These are phyloP conservation scores for Harpagoxenus sublaevis DNA, from an alignment of 2,888 invertebrate species.

Conservation along the genomic window DNA sequence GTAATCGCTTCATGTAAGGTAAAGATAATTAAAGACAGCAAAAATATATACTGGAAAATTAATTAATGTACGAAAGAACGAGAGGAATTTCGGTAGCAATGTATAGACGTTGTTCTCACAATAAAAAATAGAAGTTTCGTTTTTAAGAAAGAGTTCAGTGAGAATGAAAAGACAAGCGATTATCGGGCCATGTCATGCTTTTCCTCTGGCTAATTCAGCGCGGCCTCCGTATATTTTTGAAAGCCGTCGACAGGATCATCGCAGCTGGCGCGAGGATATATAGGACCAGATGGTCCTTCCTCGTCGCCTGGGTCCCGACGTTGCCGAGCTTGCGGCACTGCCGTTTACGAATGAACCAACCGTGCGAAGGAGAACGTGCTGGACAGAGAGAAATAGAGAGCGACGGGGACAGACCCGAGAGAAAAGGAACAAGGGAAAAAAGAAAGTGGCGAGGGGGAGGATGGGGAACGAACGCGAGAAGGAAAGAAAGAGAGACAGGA, in stretches of 20 bases:
- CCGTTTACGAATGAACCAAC: slow-evolving; percentile 46
- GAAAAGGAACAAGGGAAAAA: slow-evolving; percentile 51
- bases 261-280: slow-evolving; percentile 75
- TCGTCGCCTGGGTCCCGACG: slow-evolving; percentile 63
- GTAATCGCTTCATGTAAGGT: background rate
- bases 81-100: background rate
- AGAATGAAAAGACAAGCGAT: slow-evolving; percentile 1
- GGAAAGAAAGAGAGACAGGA: slow-evolving; percentile 58
- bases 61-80: background rate
- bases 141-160: background rate
- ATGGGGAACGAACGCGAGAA: slow-evolving; percentile 28
- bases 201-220: slow-evolving; percentile 48
- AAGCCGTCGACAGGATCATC: slow-evolving; percentile 72
- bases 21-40: background rate
- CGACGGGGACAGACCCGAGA: slow-evolving; percentile 16
- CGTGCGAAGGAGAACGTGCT: slow-evolving; percentile 36
- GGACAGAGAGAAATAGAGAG: slow-evolving; percentile 17
- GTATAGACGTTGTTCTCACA: too few relatives aligned
- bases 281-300: slow-evolving; percentile 73
- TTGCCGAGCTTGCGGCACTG: slow-evolving; percentile 62
- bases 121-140: background rate
- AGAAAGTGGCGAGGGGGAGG: slow-evolving; percentile 51
- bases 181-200: slow-evolving; percentile 17
- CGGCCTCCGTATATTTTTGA: slow-evolving; percentile 57
- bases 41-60: background rate